These are phyloP conservation scores for Platycnemis pennipes DNA, from an alignment of 2,888 invertebrate genomes.

Conservation along the genomic window DNA sequence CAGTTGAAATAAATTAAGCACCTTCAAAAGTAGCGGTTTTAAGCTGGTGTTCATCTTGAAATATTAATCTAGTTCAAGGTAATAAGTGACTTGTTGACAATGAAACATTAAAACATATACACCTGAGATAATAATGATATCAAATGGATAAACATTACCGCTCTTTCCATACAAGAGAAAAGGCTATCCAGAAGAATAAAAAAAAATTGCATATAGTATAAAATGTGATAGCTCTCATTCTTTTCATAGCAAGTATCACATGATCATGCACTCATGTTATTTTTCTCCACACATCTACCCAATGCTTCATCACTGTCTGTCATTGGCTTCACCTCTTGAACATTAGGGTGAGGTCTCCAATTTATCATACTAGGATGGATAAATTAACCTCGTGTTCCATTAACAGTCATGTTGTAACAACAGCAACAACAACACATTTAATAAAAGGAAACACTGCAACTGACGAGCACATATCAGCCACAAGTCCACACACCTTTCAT, in stretches of 20 bases:
- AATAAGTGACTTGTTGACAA: constrained; percentile 40
- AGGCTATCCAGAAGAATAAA: constrained; percentile 55
- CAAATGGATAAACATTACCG: constrained; percentile 45
- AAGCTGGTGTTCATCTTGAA: background rate
- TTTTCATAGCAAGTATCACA: constrained; percentile 31
- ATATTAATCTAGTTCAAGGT: constrained; percentile 37
- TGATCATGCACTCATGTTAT: constrained; percentile 19
- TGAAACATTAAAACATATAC: constrained; percentile 57
- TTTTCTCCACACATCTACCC: background rate
- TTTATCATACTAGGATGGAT: background rate
- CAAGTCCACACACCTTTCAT: constrained; percentile 30
- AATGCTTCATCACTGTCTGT: constrained; percentile 34
- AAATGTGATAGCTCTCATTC: constrained; percentile 54
- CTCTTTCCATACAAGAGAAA: constrained; percentile 59
- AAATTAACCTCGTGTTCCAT: constrained; percentile 10
- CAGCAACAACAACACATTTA: background rate
- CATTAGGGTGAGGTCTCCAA: constrained; percentile 24
- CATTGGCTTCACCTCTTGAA: constrained; percentile 36
- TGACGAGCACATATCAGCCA: background rate
- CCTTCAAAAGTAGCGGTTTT: background rate
- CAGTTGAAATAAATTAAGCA: constrained; percentile 58
- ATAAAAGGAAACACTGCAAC: background rate
- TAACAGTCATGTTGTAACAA: constrained; percentile 59
- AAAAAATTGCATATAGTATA: constrained; percentile 16
- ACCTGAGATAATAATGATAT: constrained; percentile 61